Conservation (phyloP, 2,113 vertebrate genomes). For the Micronycteris hirsuta region DNA sequence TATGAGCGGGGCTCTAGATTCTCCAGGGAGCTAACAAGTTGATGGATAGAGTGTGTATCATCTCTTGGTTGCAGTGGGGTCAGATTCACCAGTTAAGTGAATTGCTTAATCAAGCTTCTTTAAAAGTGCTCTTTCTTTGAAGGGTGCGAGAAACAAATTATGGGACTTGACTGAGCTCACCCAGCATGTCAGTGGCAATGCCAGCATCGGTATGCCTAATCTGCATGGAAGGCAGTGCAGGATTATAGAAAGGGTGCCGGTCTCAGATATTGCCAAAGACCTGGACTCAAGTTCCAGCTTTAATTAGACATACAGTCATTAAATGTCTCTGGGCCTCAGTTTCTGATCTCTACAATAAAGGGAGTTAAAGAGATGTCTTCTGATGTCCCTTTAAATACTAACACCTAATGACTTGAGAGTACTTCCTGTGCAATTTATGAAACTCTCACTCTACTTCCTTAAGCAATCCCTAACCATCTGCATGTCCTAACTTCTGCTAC, state of each 20-base stretch:
- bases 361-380: not conserved
- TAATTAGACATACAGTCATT: not conserved
- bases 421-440: not conserved
- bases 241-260: not conserved
- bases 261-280: not conserved
- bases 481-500: not conserved
- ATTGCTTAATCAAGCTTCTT: not conserved
- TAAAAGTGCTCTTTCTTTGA: not conserved
- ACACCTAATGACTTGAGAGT: not conserved
- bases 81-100: not conserved
- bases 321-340: not conserved
- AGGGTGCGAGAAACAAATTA: not conserved
- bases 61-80: not conserved
- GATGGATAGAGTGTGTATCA: not conserved
- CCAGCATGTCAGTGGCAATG: not conserved
- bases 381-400: not conserved
- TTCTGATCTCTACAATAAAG: not conserved
- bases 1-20: not conserved
- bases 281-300: not conserved
- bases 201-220: not conserved
- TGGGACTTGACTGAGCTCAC: not conserved
- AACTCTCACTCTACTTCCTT: not conserved
- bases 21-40: slow-evolving; percentile 1
- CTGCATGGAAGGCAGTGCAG: not conserved
- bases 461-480: not conserved